Evolutionary conservation across 2,797 vertebrate species (phyloP), one percentile per base, ranked within the genome.

Genomic region (Alcedo quadribrachys): DNA sequence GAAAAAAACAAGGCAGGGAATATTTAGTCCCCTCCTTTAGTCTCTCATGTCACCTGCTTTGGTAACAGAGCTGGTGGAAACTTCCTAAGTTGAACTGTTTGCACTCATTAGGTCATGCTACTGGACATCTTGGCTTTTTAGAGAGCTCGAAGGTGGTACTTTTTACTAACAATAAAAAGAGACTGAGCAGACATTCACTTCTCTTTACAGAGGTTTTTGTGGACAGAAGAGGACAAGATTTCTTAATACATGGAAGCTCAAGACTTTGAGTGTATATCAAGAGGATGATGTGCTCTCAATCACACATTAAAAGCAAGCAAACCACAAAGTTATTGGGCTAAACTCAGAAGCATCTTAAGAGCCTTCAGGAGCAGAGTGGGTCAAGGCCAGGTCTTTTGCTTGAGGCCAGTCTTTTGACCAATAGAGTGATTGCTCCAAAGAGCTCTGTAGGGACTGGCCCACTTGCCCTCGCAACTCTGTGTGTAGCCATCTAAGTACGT

Each of bases 401-500:
- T 40, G 37, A 40, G 37, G 14, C 37, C 37, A 40, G 17, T 27
- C 57, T 51, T 79, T 55, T 37, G 62, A 40, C 12, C 1, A 1
- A 10, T 30, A 21, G n/a, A 20, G n/a, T 30, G 22, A 12, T 67
- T 27, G 32, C 35, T 60, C 28, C 48, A 27, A 15, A 43, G 40
- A 48, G 21, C 60, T 73, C 55, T 14, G 11, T 1, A 0, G 28
- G 20, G n/a, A 30, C 37, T 7, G 5, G 6, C 37, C 55, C 9
- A 3, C 25, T 24, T 27, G 21, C 16, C 21, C 37, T 15, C 9
- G 25, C 17, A 2, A 2, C 13, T 58, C 17, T 3, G 9, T 28
- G 12, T 8, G 9, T 12, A 46, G 35, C 33, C 1, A 0, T 28
- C 60, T 46, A 40, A 40, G 15, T 40, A 4, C 1, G 0, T 16